phyloP scores from a whole-genome alignment of 2,888 invertebrate genomes.

The Trachelus iudaicus region DNA sequence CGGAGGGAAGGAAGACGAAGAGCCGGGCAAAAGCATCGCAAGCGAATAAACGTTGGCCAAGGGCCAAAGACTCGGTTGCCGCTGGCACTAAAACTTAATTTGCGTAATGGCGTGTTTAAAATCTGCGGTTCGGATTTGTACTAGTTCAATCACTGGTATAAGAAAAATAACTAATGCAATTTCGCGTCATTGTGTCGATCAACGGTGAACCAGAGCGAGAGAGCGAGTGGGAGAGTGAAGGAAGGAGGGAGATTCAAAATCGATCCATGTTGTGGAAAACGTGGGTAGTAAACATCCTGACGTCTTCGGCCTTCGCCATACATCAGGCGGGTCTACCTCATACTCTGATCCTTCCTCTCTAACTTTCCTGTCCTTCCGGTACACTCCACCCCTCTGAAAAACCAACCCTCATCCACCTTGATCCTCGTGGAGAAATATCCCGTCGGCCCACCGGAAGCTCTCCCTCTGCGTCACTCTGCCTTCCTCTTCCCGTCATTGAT shows the following conservation, averaged over 20 bases:
- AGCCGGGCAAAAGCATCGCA: conserved; percentile 33
- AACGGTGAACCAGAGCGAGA: not conserved
- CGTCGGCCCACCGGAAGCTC: not conserved
- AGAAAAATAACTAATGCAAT: not conserved
- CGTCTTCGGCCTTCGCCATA: not conserved
- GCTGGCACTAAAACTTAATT: conserved; percentile 58
- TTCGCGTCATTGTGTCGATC: not conserved
- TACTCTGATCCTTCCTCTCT: not conserved
- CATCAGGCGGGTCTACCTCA: not conserved
- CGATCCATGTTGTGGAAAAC: not conserved
- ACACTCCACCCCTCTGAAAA: not conserved
- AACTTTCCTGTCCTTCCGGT: not conserved
- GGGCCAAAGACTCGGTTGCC: conserved; percentile 39
- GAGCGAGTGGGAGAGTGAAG: not conserved
- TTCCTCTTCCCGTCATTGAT: not conserved
- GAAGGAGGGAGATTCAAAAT: not conserved
- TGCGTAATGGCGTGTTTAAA: conserved; percentile 59
- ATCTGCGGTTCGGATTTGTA: conserved; percentile 36
- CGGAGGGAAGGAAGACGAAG: conserved; percentile 4
- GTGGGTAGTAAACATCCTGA: not conserved
- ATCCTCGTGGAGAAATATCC: not conserved
- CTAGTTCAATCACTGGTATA: not conserved
- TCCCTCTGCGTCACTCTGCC: not conserved
- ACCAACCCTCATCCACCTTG: not conserved
- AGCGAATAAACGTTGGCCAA: conserved; percentile 44